phyloP scores from a whole-genome alignment of 2,888 invertebrate species.

The Cephus rjabovi region DNA sequence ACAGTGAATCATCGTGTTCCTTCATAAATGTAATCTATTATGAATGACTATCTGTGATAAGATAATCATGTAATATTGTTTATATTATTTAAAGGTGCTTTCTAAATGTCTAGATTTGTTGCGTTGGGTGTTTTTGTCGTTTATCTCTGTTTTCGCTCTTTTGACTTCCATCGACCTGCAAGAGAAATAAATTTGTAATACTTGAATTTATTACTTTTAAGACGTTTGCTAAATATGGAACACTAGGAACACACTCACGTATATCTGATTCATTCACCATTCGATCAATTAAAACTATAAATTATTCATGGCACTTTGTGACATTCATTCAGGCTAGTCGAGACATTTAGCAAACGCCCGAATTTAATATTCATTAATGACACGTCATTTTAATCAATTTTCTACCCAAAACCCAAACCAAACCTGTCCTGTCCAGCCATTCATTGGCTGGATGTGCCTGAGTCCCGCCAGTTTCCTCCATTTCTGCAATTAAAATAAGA shows the following conservation, averaged over 20 bases:
- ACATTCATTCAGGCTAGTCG: background rate
- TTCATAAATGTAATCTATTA: background rate
- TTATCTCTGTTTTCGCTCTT: background rate
- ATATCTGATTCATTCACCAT: background rate
- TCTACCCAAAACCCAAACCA: slow-evolving; percentile 56
- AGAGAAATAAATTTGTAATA: background rate
- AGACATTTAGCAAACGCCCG: background rate
- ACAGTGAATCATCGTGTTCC: background rate
- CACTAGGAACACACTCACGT: background rate
- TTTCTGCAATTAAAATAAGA: slow-evolving; percentile 44
- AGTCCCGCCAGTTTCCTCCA: slow-evolving; percentile 52
- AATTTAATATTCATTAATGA: background rate
- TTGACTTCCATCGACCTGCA: background rate
- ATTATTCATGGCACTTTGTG: background rate
- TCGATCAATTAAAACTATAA: background rate
- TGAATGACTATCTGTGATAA: background rate
- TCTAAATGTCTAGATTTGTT: background rate
- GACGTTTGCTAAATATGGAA: background rate
- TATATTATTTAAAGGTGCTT: background rate
- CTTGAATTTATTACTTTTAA: background rate
- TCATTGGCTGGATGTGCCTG: slow-evolving; percentile 54
- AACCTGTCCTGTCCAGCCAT: slow-evolving; percentile 51
- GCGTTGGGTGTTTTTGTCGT: background rate
- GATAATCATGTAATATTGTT: background rate
- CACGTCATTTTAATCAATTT: slow-evolving; percentile 41